A percentile compares a stretch with the other conserved stretches of the same genome.
Evolutionary conservation across 1,140 invertebrate genomes (phyloP).

Genomic region (Sogatella furcifera): DNA sequence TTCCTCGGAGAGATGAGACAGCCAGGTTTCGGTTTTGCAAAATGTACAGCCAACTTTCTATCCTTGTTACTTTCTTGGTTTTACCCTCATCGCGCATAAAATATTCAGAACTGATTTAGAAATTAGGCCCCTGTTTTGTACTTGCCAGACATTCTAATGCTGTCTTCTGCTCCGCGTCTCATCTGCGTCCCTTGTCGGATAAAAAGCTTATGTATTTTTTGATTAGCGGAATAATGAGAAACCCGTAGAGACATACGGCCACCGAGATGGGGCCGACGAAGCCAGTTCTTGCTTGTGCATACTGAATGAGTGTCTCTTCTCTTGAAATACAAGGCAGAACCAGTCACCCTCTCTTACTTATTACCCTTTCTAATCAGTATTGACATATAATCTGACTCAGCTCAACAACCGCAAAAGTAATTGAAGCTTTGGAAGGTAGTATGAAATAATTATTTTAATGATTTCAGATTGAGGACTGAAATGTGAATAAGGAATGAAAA

Average conservation of each 20-base stretch:
- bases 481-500: no score
- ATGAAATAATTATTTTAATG: no score
- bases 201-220: conserved; percentile 2
- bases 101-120: conserved; percentile 3
- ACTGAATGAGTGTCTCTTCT: background rate
- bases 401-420: no score
- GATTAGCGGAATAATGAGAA: background rate
- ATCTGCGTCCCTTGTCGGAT: background rate
- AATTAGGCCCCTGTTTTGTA: background rate
- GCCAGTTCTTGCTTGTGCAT: background rate
- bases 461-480: no score
- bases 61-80: no score
- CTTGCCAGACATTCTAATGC: background rate
- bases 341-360: background rate
- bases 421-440: no score
- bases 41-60: background rate
- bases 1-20: background rate
- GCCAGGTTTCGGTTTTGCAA: background rate
- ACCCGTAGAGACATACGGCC: background rate
- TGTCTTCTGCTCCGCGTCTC: no score
- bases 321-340: background rate
- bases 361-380: background rate
- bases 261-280: background rate
- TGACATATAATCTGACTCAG: no score
- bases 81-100: background rate